Evolutionary conservation across 2,797 vertebrate species (phyloP).

Genomic region (Lacerta agilis): DNA sequence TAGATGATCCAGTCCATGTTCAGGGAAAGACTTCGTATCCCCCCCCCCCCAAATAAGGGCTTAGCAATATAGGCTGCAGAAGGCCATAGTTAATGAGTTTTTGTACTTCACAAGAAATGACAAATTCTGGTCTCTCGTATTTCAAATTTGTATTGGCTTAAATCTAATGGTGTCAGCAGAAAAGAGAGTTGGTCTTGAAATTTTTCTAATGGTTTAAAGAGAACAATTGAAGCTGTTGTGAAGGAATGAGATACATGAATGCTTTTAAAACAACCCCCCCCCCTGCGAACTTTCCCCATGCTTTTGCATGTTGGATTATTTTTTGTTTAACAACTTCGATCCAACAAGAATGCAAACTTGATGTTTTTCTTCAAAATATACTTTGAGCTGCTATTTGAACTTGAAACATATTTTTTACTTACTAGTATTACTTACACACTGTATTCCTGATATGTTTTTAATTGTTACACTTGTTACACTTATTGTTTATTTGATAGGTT

Average conservation of each 20-base stretch:
- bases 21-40: neutral
- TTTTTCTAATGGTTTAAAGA: neutral
- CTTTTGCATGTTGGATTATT: neutral
- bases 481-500: too few relatives aligned
- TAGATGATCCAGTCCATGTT: neutral
- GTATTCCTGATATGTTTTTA: too few relatives aligned
- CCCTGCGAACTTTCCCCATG: neutral
- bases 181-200: neutral
- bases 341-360: neutral
- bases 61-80: slow-evolving; percentile 8
- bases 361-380: neutral
- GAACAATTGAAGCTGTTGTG: neutral
- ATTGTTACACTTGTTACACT: too few relatives aligned
- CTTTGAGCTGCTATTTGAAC: neutral
- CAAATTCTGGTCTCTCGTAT: slow-evolving; percentile 27
- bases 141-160: slow-evolving; percentile 1
- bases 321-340: neutral
- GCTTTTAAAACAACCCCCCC: too few relatives aligned
- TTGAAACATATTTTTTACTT: too few relatives aligned
- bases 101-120: neutral
- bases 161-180: neutral
- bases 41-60: neutral
- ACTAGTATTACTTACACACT: too few relatives aligned
- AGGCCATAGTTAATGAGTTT: slow-evolving; percentile 21
- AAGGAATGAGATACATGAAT: neutral